Evolutionary conservation across 2,113 vertebrate species (phyloP).

Genomic region (Apus apus): DNA sequence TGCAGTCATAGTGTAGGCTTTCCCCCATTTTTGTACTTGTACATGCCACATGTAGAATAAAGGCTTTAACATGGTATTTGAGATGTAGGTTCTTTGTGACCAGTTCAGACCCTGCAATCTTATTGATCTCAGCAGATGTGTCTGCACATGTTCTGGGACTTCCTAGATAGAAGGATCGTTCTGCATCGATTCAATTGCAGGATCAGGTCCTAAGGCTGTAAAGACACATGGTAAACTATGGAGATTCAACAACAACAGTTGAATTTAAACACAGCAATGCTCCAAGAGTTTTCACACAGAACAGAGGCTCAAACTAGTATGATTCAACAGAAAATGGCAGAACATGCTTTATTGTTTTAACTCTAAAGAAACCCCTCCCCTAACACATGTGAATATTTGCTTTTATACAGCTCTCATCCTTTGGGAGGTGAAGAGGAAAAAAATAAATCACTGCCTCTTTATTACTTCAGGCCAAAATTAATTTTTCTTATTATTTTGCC

Average conservation of each 20-base stretch:
- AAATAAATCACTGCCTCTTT: background rate
- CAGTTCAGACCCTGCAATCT: background rate
- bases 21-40: background rate
- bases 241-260: background rate
- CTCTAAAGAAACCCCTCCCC: background rate
- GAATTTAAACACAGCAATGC: background rate
- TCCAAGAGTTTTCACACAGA: slow-evolving; percentile 22
- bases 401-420: background rate
- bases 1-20: background rate
- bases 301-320: background rate
- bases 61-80: background rate
- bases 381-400: background rate
- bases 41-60: background rate
- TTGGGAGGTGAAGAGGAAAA: background rate
- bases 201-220: background rate
- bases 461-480: background rate
- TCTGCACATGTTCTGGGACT: background rate
- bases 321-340: slow-evolving; percentile 1
- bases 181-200: background rate
- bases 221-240: background rate
- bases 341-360: background rate
- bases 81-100: background rate
- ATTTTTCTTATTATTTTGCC: background rate
- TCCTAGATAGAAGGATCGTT: background rate
- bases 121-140: background rate